phyloP scores from a whole-genome alignment of 37 sponge, comb jelly and placozoan species.

The Cliona cf. orientalis region DNA sequence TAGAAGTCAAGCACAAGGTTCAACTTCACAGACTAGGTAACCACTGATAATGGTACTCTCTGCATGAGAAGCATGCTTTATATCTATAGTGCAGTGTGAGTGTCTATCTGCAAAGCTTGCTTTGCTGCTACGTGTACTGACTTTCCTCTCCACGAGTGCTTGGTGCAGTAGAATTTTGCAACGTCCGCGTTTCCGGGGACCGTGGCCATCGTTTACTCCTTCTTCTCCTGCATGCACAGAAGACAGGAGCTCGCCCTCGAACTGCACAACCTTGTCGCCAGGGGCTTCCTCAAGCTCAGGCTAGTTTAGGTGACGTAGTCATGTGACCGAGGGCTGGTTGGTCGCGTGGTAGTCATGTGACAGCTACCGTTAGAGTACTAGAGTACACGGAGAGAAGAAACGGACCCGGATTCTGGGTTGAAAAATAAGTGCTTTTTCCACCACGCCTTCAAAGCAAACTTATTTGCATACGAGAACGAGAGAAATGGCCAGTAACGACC shows the following conservation, averaged over 20 bases:
- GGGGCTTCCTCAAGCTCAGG: not conserved
- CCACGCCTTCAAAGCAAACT: too few relatives aligned
- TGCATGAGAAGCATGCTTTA: not conserved
- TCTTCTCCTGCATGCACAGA: too few relatives aligned
- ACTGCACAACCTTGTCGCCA: not conserved
- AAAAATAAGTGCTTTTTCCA: not conserved
- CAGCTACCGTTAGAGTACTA: not conserved
- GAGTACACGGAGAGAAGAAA: not conserved
- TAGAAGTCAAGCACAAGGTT: slow-evolving; percentile 15
- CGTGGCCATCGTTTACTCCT: too few relatives aligned
- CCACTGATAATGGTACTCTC: not conserved
- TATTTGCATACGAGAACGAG: too few relatives aligned
- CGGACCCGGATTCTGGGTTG: not conserved
- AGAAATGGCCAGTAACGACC: slow-evolving; percentile 8
- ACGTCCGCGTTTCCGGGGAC: slow-evolving; percentile 73
- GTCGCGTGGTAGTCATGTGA: slow-evolving; percentile 8
- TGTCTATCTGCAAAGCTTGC: too few relatives aligned
- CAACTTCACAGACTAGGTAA: not conserved
- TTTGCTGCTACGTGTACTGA: too few relatives aligned
- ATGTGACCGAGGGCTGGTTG: not conserved
- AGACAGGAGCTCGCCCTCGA: too few relatives aligned
- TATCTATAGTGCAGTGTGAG: not conserved
- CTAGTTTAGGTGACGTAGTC: not conserved
- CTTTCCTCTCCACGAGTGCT: slow-evolving; percentile 98
- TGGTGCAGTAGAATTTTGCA: slow-evolving; percentile 92